phyloP scores from a whole-genome alignment of 2,113 vertebrate genomes.

The Aythya baeri region DNA sequence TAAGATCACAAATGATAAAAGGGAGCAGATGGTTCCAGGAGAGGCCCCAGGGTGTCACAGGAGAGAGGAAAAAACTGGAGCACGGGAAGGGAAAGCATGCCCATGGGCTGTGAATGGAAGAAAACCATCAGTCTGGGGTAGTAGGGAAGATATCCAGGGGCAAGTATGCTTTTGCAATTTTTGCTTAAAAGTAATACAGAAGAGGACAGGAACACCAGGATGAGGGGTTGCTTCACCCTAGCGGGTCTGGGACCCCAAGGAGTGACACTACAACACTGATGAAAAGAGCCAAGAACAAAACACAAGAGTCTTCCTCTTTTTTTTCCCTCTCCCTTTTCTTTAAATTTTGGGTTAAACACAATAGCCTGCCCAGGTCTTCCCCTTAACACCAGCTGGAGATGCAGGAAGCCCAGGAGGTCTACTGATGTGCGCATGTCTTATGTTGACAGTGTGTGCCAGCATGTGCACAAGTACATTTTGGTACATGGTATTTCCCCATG shows the following conservation, averaged over 20 bases:
- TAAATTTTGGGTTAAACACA: not conserved
- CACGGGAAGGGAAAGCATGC: conserved; percentile 19
- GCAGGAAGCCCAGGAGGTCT: not conserved
- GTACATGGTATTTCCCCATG: not conserved
- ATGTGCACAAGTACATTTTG: not conserved
- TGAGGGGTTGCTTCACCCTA: not conserved
- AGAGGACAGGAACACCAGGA: not conserved
- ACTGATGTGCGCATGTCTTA: accelerated
- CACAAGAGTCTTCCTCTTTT: not conserved
- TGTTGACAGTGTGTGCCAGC: not conserved
- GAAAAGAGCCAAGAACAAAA: not conserved
- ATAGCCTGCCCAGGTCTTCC: not conserved
- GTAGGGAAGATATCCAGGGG: not conserved
- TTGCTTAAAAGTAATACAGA: conserved; percentile 19
- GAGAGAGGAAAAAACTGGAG: conserved; percentile 30
- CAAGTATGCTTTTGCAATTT: not conserved
- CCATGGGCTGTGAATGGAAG: conserved; percentile 10
- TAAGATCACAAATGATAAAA: conserved; percentile 56
- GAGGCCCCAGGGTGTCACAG: conserved; percentile 5
- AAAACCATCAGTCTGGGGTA: conserved; percentile 15
- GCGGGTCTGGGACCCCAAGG: not conserved
- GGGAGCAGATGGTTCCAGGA: conserved; percentile 60
- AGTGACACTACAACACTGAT: not conserved
- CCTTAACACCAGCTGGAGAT: not conserved
- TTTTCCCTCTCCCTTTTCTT: not conserved